phyloP scores from a whole-genome alignment of 2,113 vertebrate genomes.

The Mugil cephalus region DNA sequence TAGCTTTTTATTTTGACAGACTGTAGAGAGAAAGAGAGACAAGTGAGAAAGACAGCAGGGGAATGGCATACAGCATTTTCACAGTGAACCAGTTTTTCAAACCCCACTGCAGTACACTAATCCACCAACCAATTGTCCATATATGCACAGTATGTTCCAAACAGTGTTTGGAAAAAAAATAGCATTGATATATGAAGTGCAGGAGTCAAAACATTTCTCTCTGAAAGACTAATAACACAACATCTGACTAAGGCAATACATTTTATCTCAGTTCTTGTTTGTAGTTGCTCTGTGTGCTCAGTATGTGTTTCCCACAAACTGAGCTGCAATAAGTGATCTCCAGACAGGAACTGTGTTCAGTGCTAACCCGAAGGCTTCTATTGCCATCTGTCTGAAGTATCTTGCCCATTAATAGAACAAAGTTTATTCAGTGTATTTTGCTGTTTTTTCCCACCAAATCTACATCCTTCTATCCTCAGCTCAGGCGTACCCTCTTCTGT shows the following conservation, averaged over 20 bases:
- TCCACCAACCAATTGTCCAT: too few relatives aligned
- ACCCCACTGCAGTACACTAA: too few relatives aligned
- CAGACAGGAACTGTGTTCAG: neutral
- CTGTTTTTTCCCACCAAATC: slow-evolving; percentile 17
- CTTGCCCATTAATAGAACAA: slow-evolving; percentile 26
- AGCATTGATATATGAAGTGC: too few relatives aligned
- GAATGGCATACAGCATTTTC: too few relatives aligned
- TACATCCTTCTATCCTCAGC: slow-evolving; percentile 30
- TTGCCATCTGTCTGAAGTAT: slow-evolving; percentile 37
- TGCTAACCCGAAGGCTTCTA: slow-evolving; percentile 33
- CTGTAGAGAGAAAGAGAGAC: too few relatives aligned
- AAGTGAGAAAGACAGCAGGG: too few relatives aligned
- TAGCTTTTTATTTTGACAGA: too few relatives aligned
- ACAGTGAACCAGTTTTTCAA: too few relatives aligned
- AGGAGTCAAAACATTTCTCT: neutral
- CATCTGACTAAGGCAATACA: neutral
- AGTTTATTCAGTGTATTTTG: slow-evolving; percentile 6
- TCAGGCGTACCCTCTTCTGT: slow-evolving; percentile 49
- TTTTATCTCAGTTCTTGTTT: slow-evolving; percentile 17
- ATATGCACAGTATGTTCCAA: neutral
- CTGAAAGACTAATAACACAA: slow-evolving; percentile 30
- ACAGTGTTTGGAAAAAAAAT: neutral
- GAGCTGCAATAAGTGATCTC: neutral
- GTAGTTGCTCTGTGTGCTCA: neutral
- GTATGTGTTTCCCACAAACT: slow-evolving; percentile 1